Percentiles rank a stretch among this genome's conserved stretches.
Evolutionary conservation across 1,140 invertebrate species (phyloP).

Genomic region (Polypedilum vanderplanki): DNA sequence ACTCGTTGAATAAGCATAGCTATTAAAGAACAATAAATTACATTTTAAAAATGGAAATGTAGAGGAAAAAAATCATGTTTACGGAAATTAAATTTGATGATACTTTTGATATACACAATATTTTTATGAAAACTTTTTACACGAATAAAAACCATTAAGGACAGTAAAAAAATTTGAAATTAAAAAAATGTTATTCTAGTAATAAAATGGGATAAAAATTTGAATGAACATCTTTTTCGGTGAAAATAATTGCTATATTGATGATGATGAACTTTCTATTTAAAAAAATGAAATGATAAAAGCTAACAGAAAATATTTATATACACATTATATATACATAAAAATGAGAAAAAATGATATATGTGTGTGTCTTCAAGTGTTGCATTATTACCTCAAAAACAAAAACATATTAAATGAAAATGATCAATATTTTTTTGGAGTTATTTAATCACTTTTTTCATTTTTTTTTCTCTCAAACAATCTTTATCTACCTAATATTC

Average conservation of each 20-base stretch:
- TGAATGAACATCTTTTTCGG: constrained; percentile 6
- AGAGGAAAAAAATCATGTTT: not conserved
- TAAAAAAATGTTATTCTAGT: constrained; percentile 27
- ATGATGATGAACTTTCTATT: constrained; percentile 25
- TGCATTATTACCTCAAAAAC: constrained; percentile 27
- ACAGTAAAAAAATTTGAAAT: not conserved
- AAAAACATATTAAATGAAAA: constrained; percentile 19
- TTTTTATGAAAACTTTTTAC: constrained; percentile 29
- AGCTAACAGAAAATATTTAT: constrained; percentile 21
- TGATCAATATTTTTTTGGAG: not conserved
- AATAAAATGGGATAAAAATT: not conserved
- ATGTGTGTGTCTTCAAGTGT: constrained; percentile 28
- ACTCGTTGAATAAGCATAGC: constrained; percentile 4
- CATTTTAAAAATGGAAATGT: not conserved
- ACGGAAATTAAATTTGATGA: constrained; percentile 22
- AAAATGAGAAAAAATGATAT: constrained; percentile 20
- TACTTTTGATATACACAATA: constrained; percentile 28
- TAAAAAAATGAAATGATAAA: constrained; percentile 6
- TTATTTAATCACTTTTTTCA: too few species aligned
- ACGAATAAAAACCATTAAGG: not conserved
- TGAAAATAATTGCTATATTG: constrained; percentile 3
- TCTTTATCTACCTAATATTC: too few species aligned
- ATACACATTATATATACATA: constrained; percentile 28
- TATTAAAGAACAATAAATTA: constrained; percentile 26
- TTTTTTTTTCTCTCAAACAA: too few species aligned